Evolutionary conservation across 2,797 vertebrate species (phyloP).

Genomic region (Leuciscus waleckii): DNA sequence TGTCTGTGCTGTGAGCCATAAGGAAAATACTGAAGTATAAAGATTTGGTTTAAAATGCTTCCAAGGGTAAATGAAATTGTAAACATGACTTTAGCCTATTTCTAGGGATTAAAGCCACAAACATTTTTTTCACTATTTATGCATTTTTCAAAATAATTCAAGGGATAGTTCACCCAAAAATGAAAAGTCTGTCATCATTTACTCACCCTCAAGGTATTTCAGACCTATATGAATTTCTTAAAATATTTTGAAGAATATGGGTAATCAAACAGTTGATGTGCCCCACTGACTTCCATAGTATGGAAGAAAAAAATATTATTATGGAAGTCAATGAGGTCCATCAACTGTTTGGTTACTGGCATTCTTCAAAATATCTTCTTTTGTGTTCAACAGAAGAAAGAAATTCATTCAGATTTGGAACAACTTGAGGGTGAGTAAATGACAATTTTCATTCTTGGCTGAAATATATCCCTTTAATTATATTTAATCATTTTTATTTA

Average conservation of each 20-base stretch:
- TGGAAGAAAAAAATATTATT: too few relatives aligned
- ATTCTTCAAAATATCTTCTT: too few relatives aligned
- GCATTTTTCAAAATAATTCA: neutral
- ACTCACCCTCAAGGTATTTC: neutral
- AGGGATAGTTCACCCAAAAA: neutral
- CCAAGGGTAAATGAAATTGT: slow-evolving; percentile 50
- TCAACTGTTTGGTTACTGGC: too few relatives aligned
- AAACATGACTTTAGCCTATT: slow-evolving; percentile 5
- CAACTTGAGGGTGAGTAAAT: neutral
- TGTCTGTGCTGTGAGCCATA: slow-evolving; percentile 26
- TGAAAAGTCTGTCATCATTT: neutral
- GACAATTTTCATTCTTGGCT: too few relatives aligned
- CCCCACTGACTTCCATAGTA: too few relatives aligned
- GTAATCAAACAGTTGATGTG: neutral
- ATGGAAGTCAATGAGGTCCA: neutral
- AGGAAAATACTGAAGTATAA: slow-evolving; percentile 24
- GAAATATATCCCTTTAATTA: neutral
- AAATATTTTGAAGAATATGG: neutral
- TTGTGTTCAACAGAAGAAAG: too few relatives aligned
- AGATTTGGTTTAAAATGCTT: slow-evolving; percentile 49
- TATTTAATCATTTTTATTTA: neutral
- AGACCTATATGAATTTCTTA: neutral
- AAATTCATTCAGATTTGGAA: neutral
- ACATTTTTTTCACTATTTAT: neutral
- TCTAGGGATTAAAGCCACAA: neutral